phyloP scores from a whole-genome alignment of 2,797 vertebrate genomes.

The Gastrophryne carolinensis region DNA sequence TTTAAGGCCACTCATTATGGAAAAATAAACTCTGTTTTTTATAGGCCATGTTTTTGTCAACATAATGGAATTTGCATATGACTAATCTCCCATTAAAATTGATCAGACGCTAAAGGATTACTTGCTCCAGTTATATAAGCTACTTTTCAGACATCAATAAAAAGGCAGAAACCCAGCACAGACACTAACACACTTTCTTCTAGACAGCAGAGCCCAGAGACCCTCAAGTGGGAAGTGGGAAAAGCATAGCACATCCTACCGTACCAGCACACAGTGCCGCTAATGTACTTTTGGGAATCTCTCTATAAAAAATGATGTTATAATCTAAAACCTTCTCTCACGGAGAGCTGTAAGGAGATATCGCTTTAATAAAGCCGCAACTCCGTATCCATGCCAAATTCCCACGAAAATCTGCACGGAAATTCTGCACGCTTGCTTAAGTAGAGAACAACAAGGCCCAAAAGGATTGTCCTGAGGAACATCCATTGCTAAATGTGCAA shows the following conservation, averaged over 20 bases:
- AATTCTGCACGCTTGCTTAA: not conserved
- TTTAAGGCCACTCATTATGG: not conserved
- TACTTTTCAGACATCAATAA: constrained; percentile 3
- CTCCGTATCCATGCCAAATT: not conserved
- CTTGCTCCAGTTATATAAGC: not conserved
- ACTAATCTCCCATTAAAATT: not conserved
- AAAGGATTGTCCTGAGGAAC: not conserved
- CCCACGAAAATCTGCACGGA: not conserved
- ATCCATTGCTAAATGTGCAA: not conserved
- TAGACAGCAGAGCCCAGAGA: not conserved
- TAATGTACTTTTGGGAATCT: constrained; percentile 34
- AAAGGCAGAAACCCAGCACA: not conserved
- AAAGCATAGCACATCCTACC: not conserved
- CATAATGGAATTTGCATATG: not conserved
- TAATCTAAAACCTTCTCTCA: not conserved
- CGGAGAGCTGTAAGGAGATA: not conserved
- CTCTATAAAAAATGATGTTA: not conserved
- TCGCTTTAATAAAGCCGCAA: not conserved
- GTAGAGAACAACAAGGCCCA: not conserved
- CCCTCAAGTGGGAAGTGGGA: not conserved
- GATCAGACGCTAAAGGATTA: not conserved
- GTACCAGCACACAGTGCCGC: not conserved
- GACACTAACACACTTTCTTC: not conserved
- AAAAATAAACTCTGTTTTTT: not conserved
- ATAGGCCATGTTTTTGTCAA: not conserved